phyloP scores from a whole-genome alignment of 2,888 invertebrate genomes.

The Mythimna vitellina region DNA sequence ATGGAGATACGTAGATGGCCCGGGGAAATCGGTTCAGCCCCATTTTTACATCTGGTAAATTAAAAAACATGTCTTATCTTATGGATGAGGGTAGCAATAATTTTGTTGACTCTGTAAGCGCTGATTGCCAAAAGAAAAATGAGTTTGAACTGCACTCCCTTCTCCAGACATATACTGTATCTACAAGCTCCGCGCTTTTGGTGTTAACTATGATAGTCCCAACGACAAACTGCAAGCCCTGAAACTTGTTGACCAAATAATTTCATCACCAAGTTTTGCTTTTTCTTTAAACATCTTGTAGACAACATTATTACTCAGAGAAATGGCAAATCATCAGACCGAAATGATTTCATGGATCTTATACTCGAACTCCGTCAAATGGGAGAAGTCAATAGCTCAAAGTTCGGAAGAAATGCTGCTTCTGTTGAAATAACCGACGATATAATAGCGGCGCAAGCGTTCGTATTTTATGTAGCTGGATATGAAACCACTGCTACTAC shows the following conservation, averaged over 20 bases:
- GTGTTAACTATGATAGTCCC: constrained; percentile 68
- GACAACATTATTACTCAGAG: constrained; percentile 67
- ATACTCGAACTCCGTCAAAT: constrained; percentile 71
- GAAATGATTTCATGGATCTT: constrained; percentile 78
- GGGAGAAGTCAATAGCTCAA: constrained; percentile 63
- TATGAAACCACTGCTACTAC: constrained; percentile 85
- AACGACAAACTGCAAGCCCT: constrained; percentile 56
- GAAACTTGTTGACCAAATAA: constrained; percentile 53
- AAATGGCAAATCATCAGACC: constrained; percentile 67
- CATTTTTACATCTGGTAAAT: constrained; percentile 77
- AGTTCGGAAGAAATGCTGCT: constrained; percentile 58
- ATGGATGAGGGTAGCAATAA: constrained; percentile 70
- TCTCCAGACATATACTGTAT: constrained; percentile 70
- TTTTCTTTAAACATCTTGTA: constrained; percentile 71
- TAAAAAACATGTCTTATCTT: constrained; percentile 78
- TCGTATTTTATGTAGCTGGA: constrained; percentile 84
- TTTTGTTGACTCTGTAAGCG: constrained; percentile 66
- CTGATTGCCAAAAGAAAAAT: constrained; percentile 41
- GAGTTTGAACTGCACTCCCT: constrained; percentile 68
- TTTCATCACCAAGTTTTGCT: constrained; percentile 50
- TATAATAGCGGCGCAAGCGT: constrained; percentile 80
- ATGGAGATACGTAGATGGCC: constrained; percentile 74
- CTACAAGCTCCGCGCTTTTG: constrained; percentile 73
- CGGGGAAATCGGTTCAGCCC: constrained; percentile 75
- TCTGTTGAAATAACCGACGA: constrained; percentile 72